Percentiles rank a stretch among this genome's conserved stretches.
phyloP scores from a whole-genome alignment of 1,140 invertebrate genomes.

The Rhopalosiphum padi region DNA sequence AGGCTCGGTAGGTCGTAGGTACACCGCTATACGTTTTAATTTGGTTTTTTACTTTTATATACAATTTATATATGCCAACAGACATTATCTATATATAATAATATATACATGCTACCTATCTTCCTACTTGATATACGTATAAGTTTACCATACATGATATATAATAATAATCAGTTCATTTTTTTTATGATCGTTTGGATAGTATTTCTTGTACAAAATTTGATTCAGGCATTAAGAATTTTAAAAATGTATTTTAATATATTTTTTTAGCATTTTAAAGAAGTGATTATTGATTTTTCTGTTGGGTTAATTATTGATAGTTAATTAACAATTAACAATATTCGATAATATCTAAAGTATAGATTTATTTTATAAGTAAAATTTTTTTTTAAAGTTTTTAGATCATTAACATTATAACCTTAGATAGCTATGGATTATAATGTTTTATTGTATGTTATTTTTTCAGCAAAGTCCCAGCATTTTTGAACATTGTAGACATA shows the following conservation, averaged over 20 bases:
- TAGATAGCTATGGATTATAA: neutral
- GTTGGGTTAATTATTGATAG: neutral
- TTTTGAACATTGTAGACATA: conserved; percentile 97
- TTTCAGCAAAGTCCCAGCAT: conserved; percentile 95
- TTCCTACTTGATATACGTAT: neutral
- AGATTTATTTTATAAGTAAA: neutral
- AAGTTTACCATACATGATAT: neutral
- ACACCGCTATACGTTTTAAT: neutral
- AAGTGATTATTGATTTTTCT: neutral
- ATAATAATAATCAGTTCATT: neutral
- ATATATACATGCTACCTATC: neutral
- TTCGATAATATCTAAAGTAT: neutral
- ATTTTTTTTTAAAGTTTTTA: neutral
- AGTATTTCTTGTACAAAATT: neutral
- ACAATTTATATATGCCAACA: neutral
- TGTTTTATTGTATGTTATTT: conserved; percentile 5
- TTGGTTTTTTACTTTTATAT: neutral
- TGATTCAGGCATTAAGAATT: neutral
- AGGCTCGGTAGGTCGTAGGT: neutral
- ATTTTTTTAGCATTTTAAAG: neutral
- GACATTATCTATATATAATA: neutral
- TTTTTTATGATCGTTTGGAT: neutral
- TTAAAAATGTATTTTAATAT: neutral
- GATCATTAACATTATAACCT: neutral
- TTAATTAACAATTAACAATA: neutral